Base-by-base conservation (phyloP, 2,113 vertebrate species). In the Heptranchias perlo region DNA sequence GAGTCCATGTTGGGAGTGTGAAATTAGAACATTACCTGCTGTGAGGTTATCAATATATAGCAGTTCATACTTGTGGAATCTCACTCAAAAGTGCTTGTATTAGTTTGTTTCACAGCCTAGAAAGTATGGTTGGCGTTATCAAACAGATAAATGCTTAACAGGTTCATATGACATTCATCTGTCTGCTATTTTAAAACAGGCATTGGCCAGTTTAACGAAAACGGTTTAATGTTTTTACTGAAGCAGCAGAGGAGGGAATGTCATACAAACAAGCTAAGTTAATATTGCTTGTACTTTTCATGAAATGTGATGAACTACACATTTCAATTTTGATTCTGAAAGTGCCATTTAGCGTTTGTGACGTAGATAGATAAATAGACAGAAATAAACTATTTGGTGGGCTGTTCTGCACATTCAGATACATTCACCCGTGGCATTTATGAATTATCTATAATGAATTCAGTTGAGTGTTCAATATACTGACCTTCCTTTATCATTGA, bases 401-500 rank as follows among this genome's bases (percentile, higher is more conserved):
- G 54, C 87, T 58, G 52, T 5, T 58, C 31, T 35, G 52, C 54
- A 58, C 87, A 91, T 31, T 58, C 87, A 61, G 54, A 92, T 61
- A 92, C 13, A n/a, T 35, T 92, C 47, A n/a, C 31, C 54, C 52
- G 18, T n/a, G 87, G 87, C 87, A 92, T 92, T 92, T 92, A 35
- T n/a, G 31, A 58, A 92, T 92, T 92, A 92, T 61, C 31, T 54
- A 21, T n/a, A 35, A 92, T 61, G 31, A 61, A 92, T 58, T 92
- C 87, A 92, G 87, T 92, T 61, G 87, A n/a, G 3, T 18, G 25
- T n/a, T 61, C 54, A 0, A 92, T 92, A n/a, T 31, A 92, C 4
- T 92, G 87, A 92, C 87, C 87, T 92, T 92, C 13, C 54, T 92
- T 61, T 92, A 18, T 92, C 54, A 61, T 61, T 92, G 54, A 31